phyloP scores from a whole-genome alignment of 2,113 vertebrate species.

The Xenus cinereus region DNA sequence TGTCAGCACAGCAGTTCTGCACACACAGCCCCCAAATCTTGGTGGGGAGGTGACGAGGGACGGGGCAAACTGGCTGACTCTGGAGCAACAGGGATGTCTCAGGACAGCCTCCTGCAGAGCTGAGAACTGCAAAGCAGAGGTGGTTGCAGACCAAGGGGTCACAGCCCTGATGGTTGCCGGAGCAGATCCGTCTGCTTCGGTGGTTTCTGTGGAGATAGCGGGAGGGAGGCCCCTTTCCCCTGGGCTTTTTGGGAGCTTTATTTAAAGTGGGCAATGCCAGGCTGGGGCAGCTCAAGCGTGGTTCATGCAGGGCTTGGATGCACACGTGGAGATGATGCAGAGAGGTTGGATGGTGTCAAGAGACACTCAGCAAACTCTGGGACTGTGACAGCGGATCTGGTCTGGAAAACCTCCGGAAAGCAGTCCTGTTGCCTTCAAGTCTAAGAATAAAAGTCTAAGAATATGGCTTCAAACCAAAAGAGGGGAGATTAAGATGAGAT shows the following conservation, averaged over 20 bases:
- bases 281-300: not conserved
- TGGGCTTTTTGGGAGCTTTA: not conserved
- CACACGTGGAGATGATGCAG: fast-evolving
- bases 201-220: not conserved
- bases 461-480: not conserved
- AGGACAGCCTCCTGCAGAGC: not conserved
- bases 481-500: not conserved
- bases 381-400: not conserved
- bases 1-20: slow-evolving; percentile 63
- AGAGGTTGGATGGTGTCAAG: not conserved
- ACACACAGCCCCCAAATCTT: slow-evolving; percentile 25
- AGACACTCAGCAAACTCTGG: not conserved
- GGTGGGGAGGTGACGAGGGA: slow-evolving; percentile 9
- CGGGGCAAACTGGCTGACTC: not conserved
- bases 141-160: not conserved
- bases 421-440: not conserved
- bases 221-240: not conserved
- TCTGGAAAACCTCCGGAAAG: not conserved
- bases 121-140: not conserved
- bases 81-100: not conserved
- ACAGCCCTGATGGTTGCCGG: not conserved
- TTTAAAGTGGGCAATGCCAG: not conserved
- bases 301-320: not conserved
- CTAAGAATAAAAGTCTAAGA: not conserved
- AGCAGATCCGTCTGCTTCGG: not conserved